A percentile compares a stretch with the other conserved stretches of the same genome.
phyloP scores from a whole-genome alignment of 2,797 vertebrate species.

The Synanceia verrucosa region DNA sequence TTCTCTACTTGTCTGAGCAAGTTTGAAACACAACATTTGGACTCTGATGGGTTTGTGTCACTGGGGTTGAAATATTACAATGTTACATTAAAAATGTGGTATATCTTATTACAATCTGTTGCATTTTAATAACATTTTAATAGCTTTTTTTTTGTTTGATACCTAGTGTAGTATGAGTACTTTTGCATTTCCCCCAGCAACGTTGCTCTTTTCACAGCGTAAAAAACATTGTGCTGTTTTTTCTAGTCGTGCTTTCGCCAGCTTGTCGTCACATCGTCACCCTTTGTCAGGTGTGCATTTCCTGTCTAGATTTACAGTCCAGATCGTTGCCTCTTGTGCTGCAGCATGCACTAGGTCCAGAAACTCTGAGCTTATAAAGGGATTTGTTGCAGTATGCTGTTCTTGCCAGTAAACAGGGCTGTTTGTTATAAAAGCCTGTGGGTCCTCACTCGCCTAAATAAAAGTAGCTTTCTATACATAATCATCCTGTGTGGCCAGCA shows the following conservation, averaged over 20 bases:
- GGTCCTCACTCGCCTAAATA: slow-evolving; percentile 58
- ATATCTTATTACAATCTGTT: not conserved
- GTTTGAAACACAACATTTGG: not conserved
- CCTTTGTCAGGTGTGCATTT: slow-evolving; percentile 64
- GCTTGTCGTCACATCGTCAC: slow-evolving; percentile 52
- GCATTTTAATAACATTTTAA: not conserved
- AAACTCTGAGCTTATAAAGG: slow-evolving; percentile 61
- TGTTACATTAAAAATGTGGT: not conserved
- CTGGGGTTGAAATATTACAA: not conserved
- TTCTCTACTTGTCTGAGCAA: not conserved
- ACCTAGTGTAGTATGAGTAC: too few species aligned
- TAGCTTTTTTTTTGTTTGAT: not conserved
- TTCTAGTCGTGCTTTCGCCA: slow-evolving; percentile 27
- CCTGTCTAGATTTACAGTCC: slow-evolving; percentile 52
- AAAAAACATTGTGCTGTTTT: slow-evolving; percentile 14
- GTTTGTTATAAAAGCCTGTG: slow-evolving; percentile 69
- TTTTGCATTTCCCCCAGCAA: not conserved
- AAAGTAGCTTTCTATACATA: slow-evolving; percentile 70
- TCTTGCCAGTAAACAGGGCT: slow-evolving; percentile 71
- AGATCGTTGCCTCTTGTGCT: slow-evolving; percentile 39
- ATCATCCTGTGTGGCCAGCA: slow-evolving; percentile 77
- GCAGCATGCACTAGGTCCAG: slow-evolving; percentile 40
- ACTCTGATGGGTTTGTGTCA: not conserved
- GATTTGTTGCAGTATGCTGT: slow-evolving; percentile 56
- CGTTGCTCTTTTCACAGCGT: slow-evolving; percentile 2